Evolutionary conservation across 2,888 invertebrate species (phyloP).

Genomic region (Teleogryllus oceanicus): DNA sequence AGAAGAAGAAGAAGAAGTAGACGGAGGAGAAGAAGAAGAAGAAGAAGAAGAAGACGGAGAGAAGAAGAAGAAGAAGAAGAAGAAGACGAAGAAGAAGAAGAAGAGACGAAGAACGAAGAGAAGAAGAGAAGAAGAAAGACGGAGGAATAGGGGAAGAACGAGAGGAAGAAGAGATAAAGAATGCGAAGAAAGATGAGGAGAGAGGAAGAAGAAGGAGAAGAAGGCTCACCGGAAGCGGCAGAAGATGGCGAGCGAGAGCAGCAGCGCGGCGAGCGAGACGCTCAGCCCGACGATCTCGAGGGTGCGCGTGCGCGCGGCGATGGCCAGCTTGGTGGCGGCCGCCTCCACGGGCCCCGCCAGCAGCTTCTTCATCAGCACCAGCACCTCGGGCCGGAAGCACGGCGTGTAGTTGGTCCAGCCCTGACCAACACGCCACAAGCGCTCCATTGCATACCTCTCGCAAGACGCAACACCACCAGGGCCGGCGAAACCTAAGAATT

Average conservation of each 20-base stretch:
- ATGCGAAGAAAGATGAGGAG: background rate
- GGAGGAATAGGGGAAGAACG: background rate
- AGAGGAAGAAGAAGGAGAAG: background rate
- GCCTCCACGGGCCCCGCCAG: constrained; percentile 53
- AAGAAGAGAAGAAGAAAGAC: no score
- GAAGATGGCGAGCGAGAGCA: constrained; percentile 76
- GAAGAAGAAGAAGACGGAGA: background rate
- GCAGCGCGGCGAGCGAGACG: constrained; percentile 69
- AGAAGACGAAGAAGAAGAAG: background rate
- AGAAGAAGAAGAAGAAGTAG: no score
- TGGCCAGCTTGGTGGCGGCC: constrained; percentile 58
- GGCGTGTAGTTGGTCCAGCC: constrained; percentile 84
- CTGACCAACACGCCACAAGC: constrained; percentile 35
- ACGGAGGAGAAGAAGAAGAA: background rate
- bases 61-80: no score
- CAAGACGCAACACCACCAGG: no score
- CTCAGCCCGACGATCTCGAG: constrained; percentile 81
- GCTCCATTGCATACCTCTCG: no score
- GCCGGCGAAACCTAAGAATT: no score
- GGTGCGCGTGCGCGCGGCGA: constrained; percentile 66
- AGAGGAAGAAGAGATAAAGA: background rate
- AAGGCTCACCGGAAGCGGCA: constrained; percentile 70
- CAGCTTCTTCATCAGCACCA: constrained; percentile 62
- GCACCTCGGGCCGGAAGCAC: constrained; percentile 70
- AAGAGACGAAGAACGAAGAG: no score